Conservation (phyloP, 2,113 vertebrate species). For the Montifringilla adamsi region DNA sequence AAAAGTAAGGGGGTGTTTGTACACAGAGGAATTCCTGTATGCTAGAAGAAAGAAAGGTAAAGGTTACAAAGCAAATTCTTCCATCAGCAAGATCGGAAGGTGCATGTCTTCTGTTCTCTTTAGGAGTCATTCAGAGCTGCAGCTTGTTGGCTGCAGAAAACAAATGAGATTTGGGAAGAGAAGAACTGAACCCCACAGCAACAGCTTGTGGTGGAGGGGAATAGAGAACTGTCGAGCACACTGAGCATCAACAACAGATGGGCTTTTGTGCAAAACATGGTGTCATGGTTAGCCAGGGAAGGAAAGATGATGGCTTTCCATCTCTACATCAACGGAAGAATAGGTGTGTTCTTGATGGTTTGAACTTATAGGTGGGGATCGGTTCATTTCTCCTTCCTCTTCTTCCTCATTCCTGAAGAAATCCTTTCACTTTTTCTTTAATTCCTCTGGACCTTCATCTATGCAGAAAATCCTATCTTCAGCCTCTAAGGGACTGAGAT, state of each 20-base stretch:
- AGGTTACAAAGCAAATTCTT: conserved; percentile 10
- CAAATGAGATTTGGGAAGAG: conserved; percentile 42
- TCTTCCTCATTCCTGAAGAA: not conserved
- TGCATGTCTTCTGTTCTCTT: conserved; percentile 15
- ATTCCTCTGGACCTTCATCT: not conserved
- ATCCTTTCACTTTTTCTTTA: not conserved
- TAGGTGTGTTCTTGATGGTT: not conserved
- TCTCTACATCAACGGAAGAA: not conserved
- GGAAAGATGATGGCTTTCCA: conserved; percentile 22
- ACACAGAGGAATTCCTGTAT: not conserved
- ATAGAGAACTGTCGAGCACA: conserved; percentile 43
- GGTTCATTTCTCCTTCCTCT: not conserved
- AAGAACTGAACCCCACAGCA: conserved; percentile 50
- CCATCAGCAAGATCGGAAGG: conserved; percentile 4
- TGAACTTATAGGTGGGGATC: not conserved
- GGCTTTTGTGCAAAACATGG: conserved; percentile 56
- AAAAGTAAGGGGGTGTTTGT: conserved; percentile 3
- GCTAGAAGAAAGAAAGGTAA: not conserved
- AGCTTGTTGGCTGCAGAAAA: conserved; percentile 40
- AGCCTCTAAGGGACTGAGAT: not conserved
- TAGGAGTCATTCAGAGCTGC: conserved; percentile 24
- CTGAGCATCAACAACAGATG: conserved; percentile 69
- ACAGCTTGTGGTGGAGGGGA: conserved; percentile 62
- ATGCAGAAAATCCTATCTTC: not conserved
- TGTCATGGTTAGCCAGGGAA: not conserved